Evolutionary conservation across 35 echinoderm and acorn worm species (phyloP), one percentile per base, ranked within the genome.

Genomic region (Apostichopus parvimensis): DNA sequence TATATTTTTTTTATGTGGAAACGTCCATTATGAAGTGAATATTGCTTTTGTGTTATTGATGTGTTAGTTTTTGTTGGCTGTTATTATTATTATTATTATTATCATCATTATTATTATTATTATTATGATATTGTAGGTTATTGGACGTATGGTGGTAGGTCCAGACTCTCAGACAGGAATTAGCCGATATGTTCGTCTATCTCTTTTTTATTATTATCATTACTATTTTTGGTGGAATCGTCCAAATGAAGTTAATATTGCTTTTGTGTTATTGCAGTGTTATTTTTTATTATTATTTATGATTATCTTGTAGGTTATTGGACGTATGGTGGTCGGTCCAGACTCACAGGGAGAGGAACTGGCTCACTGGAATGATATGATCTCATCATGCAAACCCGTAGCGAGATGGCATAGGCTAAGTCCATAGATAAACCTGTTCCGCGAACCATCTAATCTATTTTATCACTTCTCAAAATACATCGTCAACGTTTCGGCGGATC

Each of bases 301-400:
- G 83, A 45, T 45, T 45, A 45, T 45, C 34, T 77, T 95, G 1
- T 54, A 98, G 96, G 91, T 98, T 56, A 72, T 98, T 59, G 96
- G 94, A 1, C 64, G 88, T 25, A 92, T 94, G 20, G 90, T 91
- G 9, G 88, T 98, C 6, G 94, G 97, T 20, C 97, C 94, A 6
- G 97, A 96, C 77, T 90, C 95, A 18, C 93, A 96, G 14, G 97
- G 97, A 4, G 97, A 99, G 54, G 97, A 99, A 88, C 57, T 99
- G 80, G 97, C 97, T 1, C 97, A 99, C 22, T 99, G 97, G 97
- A 99, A 96, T 70, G 97, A 99, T 64, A 99, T 99, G 97, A 96
- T 96, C 9, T 94, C 95, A 17, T 91, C 92, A 12, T 95, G 92
- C 28, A 99, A 99, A 78, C 95, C 97, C 13, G 93, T 99, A 15